Evolutionary conservation across 2,797 vertebrate species (phyloP).

Genomic region (Avahi laniger): DNA sequence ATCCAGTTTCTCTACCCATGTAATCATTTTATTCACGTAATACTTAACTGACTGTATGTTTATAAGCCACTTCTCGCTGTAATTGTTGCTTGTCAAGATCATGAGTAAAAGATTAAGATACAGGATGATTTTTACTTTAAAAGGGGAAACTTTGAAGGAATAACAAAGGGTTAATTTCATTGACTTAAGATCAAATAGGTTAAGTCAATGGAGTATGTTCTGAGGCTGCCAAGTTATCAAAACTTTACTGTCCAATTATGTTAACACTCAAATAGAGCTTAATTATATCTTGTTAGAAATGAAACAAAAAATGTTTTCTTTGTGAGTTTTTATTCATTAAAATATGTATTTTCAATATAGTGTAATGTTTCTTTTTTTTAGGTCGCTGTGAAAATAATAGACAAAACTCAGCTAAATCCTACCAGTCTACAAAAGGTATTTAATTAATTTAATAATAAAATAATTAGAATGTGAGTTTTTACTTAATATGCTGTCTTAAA

Average conservation of each 20-base stretch:
- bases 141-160: constrained; percentile 1
- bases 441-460: constrained; percentile 58
- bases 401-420: constrained; percentile 95
- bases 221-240: background rate
- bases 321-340: constrained; percentile 22
- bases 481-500: background rate
- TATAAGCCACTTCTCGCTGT: background rate
- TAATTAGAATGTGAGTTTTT: constrained; percentile 21
- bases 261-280: background rate
- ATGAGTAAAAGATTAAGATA: constrained; percentile 37
- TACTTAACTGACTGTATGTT: background rate
- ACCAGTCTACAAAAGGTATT: constrained; percentile 95
- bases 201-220: background rate
- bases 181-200: background rate
- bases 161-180: background rate
- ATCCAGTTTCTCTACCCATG: background rate
- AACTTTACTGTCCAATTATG: background rate
- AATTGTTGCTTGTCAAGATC: background rate
- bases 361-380: constrained; percentile 79
- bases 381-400: constrained; percentile 97
- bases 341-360: constrained; percentile 47
- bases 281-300: background rate
- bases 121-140: constrained; percentile 37
- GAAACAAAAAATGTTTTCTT: constrained; percentile 17
- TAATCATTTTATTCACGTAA: background rate